These are phyloP conservation scores for Onychomys arenicola DNA, from an alignment of 2,797 vertebrate genomes.

Conservation along the genomic window DNA sequence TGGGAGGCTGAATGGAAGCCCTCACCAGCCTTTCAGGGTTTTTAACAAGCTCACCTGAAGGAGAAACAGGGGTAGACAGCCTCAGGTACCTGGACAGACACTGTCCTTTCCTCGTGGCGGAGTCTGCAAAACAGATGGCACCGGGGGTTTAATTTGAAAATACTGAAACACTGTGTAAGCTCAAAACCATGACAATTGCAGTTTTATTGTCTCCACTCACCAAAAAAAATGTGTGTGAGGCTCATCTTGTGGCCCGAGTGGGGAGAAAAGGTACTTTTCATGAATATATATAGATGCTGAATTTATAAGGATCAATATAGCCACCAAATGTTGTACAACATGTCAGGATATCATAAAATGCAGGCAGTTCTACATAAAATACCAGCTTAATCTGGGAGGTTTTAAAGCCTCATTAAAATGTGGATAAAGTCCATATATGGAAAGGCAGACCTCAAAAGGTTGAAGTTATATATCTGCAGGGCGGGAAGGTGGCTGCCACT, in stretches of 20 bases:
- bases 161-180: constrained; percentile 10
- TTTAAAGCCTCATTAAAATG: constrained; percentile 91
- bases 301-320: constrained; percentile 90
- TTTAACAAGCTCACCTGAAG: constrained; percentile 82
- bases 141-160: constrained; percentile 71
- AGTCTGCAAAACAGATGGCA: constrained; percentile 70
- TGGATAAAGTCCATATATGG: constrained; percentile 89
- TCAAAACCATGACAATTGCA: constrained; percentile 65
- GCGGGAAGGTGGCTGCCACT: constrained; percentile 74
- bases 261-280: constrained; percentile 81
- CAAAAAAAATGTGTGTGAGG: constrained; percentile 58
- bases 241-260: constrained; percentile 69
- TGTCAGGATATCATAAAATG: constrained; percentile 89
- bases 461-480: constrained; percentile 89
- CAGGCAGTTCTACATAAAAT: constrained; percentile 90
- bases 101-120: constrained; percentile 66
- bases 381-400: constrained; percentile 88
- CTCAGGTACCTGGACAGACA: constrained; percentile 77
- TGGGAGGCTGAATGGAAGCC: constrained; percentile 75
- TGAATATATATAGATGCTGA: constrained; percentile 87
- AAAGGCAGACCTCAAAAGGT: constrained; percentile 89
- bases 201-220: constrained; percentile 75
- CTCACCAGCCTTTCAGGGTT: constrained; percentile 71
- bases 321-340: constrained; percentile 90
- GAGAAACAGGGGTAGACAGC: constrained; percentile 76